These are phyloP conservation scores for Diadema setosum DNA, from an alignment of 35 echinoderm and acorn worm species.

Conservation along the genomic window DNA sequence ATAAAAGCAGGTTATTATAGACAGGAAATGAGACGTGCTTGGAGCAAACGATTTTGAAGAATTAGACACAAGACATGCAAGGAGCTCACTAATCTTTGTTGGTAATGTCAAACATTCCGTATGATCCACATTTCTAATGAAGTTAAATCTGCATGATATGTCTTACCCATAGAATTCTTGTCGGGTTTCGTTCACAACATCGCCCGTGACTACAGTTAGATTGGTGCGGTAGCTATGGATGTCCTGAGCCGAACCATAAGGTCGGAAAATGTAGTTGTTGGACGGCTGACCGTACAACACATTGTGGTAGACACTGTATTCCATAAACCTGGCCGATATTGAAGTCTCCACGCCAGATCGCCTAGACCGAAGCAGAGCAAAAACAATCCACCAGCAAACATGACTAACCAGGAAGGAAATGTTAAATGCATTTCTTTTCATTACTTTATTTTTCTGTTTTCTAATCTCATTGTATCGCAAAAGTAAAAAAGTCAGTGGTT, in stretches of 20 bases:
- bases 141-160: background rate
- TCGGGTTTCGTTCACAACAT: conserved; percentile 41
- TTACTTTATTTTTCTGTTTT: background rate
- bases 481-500: no score
- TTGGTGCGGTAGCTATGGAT: background rate
- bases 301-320: conserved; percentile 46
- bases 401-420: no score
- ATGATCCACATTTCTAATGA: no score
- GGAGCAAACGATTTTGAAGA: no score
- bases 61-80: no score
- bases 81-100: no score
- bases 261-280: conserved; percentile 58
- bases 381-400: background rate
- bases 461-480: background rate
- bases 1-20: no score
- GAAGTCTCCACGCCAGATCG: background rate
- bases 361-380: background rate
- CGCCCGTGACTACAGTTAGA: conserved; percentile 25
- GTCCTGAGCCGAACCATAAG: background rate
- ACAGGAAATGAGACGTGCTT: no score
- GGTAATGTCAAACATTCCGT: no score
- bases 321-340: conserved; percentile 35
- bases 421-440: no score
- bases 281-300: conserved; percentile 50
- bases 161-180: conserved; percentile 58